phyloP scores from a whole-genome alignment of 2,113 vertebrate species.

The Halichoerus grypus region DNA sequence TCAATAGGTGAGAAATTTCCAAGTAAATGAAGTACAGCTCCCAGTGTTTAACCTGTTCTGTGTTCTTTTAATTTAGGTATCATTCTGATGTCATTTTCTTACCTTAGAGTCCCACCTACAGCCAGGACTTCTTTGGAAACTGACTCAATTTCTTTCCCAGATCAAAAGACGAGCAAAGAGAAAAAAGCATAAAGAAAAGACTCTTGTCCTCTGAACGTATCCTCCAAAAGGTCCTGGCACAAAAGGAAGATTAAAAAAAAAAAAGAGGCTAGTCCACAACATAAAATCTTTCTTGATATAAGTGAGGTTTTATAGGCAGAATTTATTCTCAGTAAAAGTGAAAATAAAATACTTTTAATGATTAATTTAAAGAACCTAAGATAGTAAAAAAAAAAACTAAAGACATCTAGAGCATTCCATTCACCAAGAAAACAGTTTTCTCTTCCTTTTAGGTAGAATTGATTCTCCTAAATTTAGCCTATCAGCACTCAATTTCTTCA shows the following conservation, averaged over 20 bases:
- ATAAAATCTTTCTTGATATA: not conserved
- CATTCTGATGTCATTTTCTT: not conserved
- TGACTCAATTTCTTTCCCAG: not conserved
- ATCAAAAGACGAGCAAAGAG: not conserved
- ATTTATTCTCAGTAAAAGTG: not conserved
- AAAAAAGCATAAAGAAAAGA: not conserved
- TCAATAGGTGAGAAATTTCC: not conserved
- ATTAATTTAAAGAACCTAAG: slow-evolving; percentile 21
- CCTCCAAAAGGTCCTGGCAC: not conserved
- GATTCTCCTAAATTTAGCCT: not conserved
- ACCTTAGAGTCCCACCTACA: not conserved
- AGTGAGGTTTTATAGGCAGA: not conserved
- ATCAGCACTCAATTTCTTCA: not conserved
- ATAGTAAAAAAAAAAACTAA: not conserved
- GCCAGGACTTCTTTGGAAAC: not conserved
- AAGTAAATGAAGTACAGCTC: not conserved
- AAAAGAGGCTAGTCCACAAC: not conserved
- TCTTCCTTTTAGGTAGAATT: not conserved
- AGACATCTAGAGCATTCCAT: not conserved
- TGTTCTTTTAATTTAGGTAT: not conserved
- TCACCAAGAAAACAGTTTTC: not conserved
- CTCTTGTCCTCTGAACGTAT: not conserved
- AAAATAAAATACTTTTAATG: not conserved
- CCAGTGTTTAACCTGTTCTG: not conserved
- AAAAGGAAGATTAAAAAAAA: not conserved